A percentile compares a stretch with the other conserved stretches of the same genome.
phyloP scores from a whole-genome alignment of 2,113 vertebrate genomes.

The Catharus fuscescens region DNA sequence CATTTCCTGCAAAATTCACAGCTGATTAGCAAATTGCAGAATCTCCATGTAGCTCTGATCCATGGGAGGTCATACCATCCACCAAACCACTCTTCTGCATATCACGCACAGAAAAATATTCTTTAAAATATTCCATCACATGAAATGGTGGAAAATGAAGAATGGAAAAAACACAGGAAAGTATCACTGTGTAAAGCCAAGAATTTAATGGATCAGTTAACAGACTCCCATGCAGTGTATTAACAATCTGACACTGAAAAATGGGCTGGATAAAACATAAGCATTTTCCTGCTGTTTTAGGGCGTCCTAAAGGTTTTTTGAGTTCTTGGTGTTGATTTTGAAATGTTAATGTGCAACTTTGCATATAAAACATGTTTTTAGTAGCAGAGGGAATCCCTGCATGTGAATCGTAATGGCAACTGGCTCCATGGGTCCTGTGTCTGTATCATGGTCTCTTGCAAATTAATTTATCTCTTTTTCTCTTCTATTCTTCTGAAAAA shows the following conservation, averaged over 20 bases:
- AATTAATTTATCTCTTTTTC: not conserved
- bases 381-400: not conserved
- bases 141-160: not conserved
- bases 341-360: not conserved
- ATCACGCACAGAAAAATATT: not conserved
- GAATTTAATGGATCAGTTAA: not conserved
- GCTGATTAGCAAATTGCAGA: not conserved
- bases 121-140: not conserved
- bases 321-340: not conserved
- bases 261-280: not conserved
- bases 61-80: not conserved
- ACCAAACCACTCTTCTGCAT: not conserved
- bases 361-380: not conserved
- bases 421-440: not conserved
- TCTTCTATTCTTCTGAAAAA: not conserved
- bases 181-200: fast-evolving
- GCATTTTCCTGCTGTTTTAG: not conserved
- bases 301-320: not conserved
- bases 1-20: not conserved
- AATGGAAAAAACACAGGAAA: not conserved
- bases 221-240: not conserved
- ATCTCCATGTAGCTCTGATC: not conserved
- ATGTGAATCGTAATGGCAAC: not conserved
- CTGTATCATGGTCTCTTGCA: not conserved
- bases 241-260: not conserved